These are phyloP conservation scores for Nannospalax galili DNA, from an alignment of 2,113 vertebrate genomes.

Conservation along the genomic window DNA sequence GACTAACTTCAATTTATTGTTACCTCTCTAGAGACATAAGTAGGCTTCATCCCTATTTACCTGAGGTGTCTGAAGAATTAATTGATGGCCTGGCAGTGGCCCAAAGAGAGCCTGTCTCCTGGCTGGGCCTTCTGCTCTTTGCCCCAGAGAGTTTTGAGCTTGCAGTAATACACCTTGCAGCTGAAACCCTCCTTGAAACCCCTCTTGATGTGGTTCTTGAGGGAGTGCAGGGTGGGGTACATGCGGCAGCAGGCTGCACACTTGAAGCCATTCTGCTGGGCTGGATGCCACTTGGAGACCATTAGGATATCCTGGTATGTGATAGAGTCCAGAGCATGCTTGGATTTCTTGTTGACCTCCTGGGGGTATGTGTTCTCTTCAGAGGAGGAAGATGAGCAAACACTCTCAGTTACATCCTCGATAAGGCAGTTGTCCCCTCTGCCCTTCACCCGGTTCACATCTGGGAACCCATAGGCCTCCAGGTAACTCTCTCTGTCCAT, in stretches of 20 bases:
- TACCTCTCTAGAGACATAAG: constrained; percentile 21
- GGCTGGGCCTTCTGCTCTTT: constrained; percentile 40
- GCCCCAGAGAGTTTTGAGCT: constrained; percentile 70
- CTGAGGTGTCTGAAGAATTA: not conserved
- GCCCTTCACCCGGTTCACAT: not conserved
- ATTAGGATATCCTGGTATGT: constrained; percentile 67
- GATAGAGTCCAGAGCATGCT: not conserved
- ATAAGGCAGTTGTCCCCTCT: not conserved
- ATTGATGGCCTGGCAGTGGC: constrained; percentile 46
- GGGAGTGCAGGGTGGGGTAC: constrained; percentile 68
- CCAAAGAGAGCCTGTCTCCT: not conserved
- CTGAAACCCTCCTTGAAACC: constrained; percentile 81
- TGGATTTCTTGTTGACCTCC: not conserved
- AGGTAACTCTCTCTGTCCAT: not conserved
- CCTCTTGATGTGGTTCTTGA: constrained; percentile 77
- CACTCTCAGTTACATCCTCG: not conserved
- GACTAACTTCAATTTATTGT: constrained; percentile 74
- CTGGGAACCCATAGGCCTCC: constrained; percentile 30
- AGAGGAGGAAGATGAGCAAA: constrained; percentile 76
- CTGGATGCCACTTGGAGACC: not conserved
- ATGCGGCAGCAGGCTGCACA: constrained; percentile 69
- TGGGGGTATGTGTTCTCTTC: constrained; percentile 6
- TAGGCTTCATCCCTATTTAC: not conserved
- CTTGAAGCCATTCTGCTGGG: constrained; percentile 69
- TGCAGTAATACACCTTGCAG: constrained; percentile 75